Evolutionary conservation across 2,888 invertebrate species (phyloP).

Genomic region (Pollenia amentaria): DNA sequence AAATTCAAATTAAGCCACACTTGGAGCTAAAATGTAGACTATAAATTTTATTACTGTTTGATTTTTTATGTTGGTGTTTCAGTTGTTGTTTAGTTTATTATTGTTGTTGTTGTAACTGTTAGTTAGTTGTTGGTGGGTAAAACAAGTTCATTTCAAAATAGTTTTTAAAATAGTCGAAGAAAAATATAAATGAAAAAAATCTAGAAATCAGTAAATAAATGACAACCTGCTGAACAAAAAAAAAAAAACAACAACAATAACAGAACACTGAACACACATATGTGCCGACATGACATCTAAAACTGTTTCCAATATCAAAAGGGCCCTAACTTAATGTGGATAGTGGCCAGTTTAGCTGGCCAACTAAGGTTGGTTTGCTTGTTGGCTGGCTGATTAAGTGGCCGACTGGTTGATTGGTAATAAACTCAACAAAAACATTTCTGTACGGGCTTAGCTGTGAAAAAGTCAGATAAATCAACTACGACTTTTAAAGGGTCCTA

Average conservation of each 20-base stretch:
- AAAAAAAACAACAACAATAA: slow-evolving; percentile 29
- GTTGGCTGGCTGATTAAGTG: background rate
- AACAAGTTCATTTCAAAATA: slow-evolving; percentile 70
- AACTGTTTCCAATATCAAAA: slow-evolving; percentile 59
- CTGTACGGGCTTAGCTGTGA: background rate
- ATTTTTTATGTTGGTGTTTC: slow-evolving; percentile 43
- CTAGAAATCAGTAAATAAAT: slow-evolving; percentile 57
- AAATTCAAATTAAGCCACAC: slow-evolving; percentile 69
- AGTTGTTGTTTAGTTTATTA: background rate
- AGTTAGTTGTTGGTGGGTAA: slow-evolving; percentile 64
- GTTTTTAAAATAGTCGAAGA: slow-evolving; percentile 22
- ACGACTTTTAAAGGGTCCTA: background rate
- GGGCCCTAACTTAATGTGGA: slow-evolving; percentile 30
- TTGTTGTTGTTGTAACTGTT: slow-evolving; percentile 37
- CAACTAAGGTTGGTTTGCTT: slow-evolving; percentile 19
- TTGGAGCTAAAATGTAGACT: slow-evolving; percentile 63
- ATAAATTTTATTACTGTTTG: slow-evolving; percentile 66
- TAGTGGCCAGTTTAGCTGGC: slow-evolving; percentile 34
- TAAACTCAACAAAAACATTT: slow-evolving; percentile 36
- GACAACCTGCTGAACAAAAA: slow-evolving; percentile 63
- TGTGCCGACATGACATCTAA: slow-evolving; percentile 32
- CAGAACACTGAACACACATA: background rate
- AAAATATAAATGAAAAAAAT: slow-evolving; percentile 21
- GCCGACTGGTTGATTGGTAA: slow-evolving; percentile 13
- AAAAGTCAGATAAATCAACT: no score